Conservation (phyloP, 2,113 vertebrate species). For the Trichomycterus rosablanca region DNA sequence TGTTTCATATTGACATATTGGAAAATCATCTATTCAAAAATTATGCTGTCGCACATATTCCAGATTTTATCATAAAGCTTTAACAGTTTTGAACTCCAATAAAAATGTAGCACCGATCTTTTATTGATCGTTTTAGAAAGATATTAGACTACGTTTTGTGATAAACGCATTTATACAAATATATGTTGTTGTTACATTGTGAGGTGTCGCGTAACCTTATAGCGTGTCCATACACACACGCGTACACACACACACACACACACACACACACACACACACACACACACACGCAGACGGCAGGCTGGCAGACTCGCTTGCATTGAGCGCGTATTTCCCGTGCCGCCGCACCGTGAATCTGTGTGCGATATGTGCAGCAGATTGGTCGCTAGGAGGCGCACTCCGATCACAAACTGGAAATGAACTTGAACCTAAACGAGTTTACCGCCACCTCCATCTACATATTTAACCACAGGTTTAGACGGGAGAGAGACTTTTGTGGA, state of each 20-base stretch:
- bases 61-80: too few relatives aligned
- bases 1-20: too few relatives aligned
- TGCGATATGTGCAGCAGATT: neutral
- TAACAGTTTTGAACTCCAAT: too few relatives aligned
- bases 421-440: slow-evolving; percentile 83
- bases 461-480: slow-evolving; percentile 63
- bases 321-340: too few relatives aligned
- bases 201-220: slow-evolving; percentile 48
- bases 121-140: too few relatives aligned
- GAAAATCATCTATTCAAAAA: too few relatives aligned
- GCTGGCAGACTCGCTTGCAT: slow-evolving; percentile 27
- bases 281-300: slow-evolving; percentile 15
- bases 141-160: too few relatives aligned
- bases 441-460: slow-evolving; percentile 62
- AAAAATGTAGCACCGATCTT: too few relatives aligned
- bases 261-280: slow-evolving; percentile 1
- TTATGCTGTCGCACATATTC: too few relatives aligned
- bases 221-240: slow-evolving; percentile 46
- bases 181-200: slow-evolving; percentile 46
- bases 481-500: slow-evolving; percentile 51
- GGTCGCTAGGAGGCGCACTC: slow-evolving; percentile 91
- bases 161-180: too few relatives aligned
- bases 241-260: slow-evolving; percentile 19
- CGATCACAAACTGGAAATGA: slow-evolving; percentile 82
- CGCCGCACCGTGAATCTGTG: slow-evolving; percentile 47